Evolutionary conservation across 2,797 vertebrate genomes (phyloP).

Genomic region (Takifugu ocellatus): DNA sequence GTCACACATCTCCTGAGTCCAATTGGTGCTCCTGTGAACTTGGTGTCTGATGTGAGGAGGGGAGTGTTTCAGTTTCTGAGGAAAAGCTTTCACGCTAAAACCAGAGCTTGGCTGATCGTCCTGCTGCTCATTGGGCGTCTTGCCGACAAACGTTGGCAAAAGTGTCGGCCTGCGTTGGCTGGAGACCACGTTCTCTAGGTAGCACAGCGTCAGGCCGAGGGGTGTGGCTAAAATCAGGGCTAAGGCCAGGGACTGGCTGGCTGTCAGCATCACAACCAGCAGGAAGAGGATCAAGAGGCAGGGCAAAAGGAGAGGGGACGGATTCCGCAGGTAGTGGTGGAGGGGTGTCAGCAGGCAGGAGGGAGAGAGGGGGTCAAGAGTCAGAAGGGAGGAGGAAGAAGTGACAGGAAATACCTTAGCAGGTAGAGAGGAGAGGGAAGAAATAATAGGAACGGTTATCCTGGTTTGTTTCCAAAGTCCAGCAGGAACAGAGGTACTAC

Average conservation of each 20-base stretch:
- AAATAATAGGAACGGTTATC: constrained; percentile 9
- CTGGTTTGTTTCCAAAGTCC: constrained; percentile 14
- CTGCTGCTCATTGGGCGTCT: constrained; percentile 19
- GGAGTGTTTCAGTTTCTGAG: constrained; percentile 26
- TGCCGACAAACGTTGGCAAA: constrained; percentile 9
- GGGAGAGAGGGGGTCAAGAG: constrained; percentile 63
- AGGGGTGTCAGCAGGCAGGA: constrained; percentile 39
- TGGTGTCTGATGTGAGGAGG: constrained; percentile 44
- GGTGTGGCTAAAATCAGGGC: constrained; percentile 88
- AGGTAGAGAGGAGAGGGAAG: constrained; percentile 31
- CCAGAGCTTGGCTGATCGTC: constrained; percentile 20
- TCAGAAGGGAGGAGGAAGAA: constrained; percentile 62
- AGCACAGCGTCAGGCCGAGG: constrained; percentile 90
- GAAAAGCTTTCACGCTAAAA: constrained; percentile 15
- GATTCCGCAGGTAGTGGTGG: constrained; percentile 79
- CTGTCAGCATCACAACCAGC: constrained; percentile 83
- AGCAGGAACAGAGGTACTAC: constrained; percentile 12
- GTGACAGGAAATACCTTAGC: constrained; percentile 54
- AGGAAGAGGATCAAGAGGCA: constrained; percentile 85
- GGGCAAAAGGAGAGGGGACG: constrained; percentile 86
- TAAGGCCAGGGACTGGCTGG: constrained; percentile 86
- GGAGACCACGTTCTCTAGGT: constrained; percentile 83
- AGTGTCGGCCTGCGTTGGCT: constrained; percentile 51
- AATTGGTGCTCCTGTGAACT: constrained; percentile 44
- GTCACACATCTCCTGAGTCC: constrained; percentile 86